Conservation (phyloP, 2,888 invertebrate species). For the Siphlonurus alternatus region DNA sequence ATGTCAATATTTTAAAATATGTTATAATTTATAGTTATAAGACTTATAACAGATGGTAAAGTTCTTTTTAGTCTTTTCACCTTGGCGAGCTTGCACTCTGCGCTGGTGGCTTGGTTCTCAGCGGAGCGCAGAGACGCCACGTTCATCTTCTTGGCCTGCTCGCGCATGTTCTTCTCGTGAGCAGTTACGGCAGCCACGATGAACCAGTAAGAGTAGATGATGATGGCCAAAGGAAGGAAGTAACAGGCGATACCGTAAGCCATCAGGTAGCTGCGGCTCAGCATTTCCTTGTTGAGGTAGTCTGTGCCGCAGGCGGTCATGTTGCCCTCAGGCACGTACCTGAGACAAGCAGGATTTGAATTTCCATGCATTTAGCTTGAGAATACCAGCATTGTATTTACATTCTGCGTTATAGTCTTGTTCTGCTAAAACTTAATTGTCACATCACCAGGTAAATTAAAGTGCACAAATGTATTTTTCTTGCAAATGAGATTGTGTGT, state of each 20-base stretch:
- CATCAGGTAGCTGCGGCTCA: conserved; percentile 34
- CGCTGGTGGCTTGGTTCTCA: conserved; percentile 58
- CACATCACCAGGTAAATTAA: too few species aligned
- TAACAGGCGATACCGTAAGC: conserved; percentile 33
- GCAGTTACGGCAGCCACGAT: conserved; percentile 64
- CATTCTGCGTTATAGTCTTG: too few species aligned
- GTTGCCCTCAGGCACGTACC: conserved; percentile 48
- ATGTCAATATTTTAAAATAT: conserved; percentile 5
- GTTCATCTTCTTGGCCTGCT: conserved; percentile 89
- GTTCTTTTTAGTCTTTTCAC: conserved; percentile 20
- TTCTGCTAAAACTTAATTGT: too few species aligned
- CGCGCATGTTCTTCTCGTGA: conserved; percentile 73
- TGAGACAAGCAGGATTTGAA: too few species aligned
- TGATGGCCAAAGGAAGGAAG: conserved; percentile 33
- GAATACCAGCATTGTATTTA: too few species aligned
- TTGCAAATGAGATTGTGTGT: too few species aligned
- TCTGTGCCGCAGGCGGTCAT: conserved; percentile 46
- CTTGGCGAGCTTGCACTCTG: conserved; percentile 76
- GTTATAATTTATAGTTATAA: background rate
- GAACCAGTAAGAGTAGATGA: conserved; percentile 41
- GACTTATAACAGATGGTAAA: background rate
- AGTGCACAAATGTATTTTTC: background rate
- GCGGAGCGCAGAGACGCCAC: conserved; percentile 70
- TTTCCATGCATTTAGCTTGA: too few species aligned
- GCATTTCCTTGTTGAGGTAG: conserved; percentile 35